Conservation (phyloP, 2,113 vertebrate genomes). For the Cnemophilus loriae region DNA sequence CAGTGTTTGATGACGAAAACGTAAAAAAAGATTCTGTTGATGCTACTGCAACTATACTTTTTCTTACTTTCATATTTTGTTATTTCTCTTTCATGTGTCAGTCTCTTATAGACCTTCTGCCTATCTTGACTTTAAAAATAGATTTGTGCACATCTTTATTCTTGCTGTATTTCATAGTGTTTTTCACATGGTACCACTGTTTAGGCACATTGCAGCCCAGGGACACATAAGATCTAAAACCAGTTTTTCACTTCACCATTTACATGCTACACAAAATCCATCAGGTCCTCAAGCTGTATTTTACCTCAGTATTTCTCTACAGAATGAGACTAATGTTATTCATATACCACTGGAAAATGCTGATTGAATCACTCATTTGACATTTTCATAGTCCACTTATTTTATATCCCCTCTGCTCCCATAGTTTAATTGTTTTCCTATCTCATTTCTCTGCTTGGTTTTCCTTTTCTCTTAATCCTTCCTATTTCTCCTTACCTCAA, state of each 20-base stretch:
- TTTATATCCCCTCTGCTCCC: not conserved
- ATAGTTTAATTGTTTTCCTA: not conserved
- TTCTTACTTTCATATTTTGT: not conserved
- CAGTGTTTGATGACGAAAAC: not conserved
- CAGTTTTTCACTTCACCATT: not conserved
- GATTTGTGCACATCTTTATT: not conserved
- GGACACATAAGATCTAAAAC: not conserved
- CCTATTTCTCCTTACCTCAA: not conserved
- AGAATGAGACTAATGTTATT: not conserved
- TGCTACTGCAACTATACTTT: not conserved
- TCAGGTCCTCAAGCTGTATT: not conserved
- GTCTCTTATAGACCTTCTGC: not conserved
- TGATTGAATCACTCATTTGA: not conserved
- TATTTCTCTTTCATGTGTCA: not conserved
- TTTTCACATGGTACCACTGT: not conserved
- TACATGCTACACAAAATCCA: not conserved
- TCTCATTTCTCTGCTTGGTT: not conserved
- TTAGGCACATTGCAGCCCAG: not conserved
- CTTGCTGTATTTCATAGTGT: not conserved
- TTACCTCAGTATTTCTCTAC: not conserved
- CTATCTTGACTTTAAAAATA: not conserved
- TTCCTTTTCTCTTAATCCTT: not conserved
- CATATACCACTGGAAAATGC: not conserved
- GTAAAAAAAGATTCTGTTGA: not conserved
- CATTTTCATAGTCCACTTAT: not conserved